A percentile compares a stretch with the other conserved stretches of the same genome.
Evolutionary conservation across 1,140 invertebrate genomes (phyloP).

Genomic region (Drosophila rufa): DNA sequence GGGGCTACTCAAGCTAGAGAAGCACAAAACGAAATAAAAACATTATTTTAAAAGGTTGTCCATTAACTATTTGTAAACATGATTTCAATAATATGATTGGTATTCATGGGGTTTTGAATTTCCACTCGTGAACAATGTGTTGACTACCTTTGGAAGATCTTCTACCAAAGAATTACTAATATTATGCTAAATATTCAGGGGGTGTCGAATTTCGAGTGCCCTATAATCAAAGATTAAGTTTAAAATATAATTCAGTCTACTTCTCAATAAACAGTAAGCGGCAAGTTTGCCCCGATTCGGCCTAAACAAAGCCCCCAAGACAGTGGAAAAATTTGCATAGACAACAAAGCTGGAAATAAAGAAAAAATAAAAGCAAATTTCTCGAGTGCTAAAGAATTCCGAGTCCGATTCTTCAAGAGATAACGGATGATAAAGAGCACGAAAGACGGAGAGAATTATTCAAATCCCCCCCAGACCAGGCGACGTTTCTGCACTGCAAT

Average conservation of each 20-base stretch:
- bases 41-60: constrained; percentile 3
- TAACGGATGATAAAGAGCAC: constrained; percentile 57
- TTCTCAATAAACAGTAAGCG: not conserved
- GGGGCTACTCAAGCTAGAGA: not conserved
- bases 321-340: constrained; percentile 53
- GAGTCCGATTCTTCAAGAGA: constrained; percentile 36
- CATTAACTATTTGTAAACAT: constrained; percentile 15
- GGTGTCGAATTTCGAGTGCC: not conserved
- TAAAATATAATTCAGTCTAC: not conserved
- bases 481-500: constrained; percentile 42
- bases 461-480: constrained; percentile 12
- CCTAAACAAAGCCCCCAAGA: constrained; percentile 18
- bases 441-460: constrained; percentile 30
- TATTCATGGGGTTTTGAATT: constrained; percentile 4
- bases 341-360: constrained; percentile 28
- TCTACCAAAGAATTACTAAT: not conserved
- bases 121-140: not conserved
- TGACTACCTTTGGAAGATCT: not conserved
- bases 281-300: constrained; percentile 6
- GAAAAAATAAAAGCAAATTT: constrained; percentile 16
- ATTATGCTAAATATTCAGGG: not conserved
- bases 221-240: not conserved
- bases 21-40: not conserved
- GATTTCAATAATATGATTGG: not conserved
- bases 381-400: constrained; percentile 37